Evolutionary conservation across 1,140 invertebrate species (phyloP).

Genomic region (Metaphire vulgaris): DNA sequence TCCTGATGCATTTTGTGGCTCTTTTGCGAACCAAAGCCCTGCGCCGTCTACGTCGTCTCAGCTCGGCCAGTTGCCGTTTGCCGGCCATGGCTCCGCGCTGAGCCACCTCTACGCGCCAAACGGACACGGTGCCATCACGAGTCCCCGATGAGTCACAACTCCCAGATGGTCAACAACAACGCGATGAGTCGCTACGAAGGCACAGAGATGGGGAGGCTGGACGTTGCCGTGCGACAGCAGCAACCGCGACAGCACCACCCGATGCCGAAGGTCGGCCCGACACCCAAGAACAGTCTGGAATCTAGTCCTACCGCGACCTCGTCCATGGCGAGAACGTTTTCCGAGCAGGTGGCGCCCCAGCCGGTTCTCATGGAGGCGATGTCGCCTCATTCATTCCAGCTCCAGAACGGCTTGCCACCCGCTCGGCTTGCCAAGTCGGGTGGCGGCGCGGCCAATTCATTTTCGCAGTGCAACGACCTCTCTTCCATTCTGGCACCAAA

Average conservation of each 20-base stretch:
- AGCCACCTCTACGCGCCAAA: background rate
- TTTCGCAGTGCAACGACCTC: background rate
- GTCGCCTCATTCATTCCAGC: background rate
- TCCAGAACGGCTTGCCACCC: background rate
- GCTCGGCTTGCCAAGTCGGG: background rate
- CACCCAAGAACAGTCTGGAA: background rate
- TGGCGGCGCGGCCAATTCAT: background rate
- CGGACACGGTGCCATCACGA: background rate
- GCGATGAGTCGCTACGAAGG: background rate
- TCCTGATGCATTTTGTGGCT: background rate
- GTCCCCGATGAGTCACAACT: background rate
- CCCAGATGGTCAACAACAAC: background rate
- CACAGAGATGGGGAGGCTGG: background rate
- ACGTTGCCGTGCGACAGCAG: background rate
- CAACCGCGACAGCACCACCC: background rate
- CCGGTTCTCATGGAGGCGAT: background rate
- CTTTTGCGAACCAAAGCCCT: background rate
- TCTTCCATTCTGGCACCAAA: background rate
- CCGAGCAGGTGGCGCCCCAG: too few relatives aligned
- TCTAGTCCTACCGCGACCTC: too few relatives aligned
- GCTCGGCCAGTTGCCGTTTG: background rate
- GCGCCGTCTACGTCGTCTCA: background rate
- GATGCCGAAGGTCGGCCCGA: background rate
- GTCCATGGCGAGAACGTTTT: too few relatives aligned
- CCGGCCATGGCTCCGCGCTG: background rate